A percentile compares a stretch with the other conserved stretches of the same genome.
phyloP scores from a whole-genome alignment of 2,113 vertebrate species.

The Bufo gargarizans region DNA sequence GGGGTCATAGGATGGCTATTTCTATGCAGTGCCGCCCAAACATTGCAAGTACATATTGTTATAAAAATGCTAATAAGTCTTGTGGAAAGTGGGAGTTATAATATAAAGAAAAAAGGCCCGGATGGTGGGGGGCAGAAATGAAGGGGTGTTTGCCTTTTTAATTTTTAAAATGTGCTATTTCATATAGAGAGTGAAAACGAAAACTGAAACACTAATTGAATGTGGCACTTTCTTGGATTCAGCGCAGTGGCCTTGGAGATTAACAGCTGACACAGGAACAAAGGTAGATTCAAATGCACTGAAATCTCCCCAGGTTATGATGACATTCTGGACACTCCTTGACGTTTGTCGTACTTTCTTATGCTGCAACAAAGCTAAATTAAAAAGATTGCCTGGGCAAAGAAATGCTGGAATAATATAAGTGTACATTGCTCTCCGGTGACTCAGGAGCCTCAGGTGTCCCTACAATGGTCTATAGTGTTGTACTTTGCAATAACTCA shows the following conservation, averaged over 20 bases:
- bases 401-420: constrained; percentile 16
- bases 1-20: too few relatives aligned
- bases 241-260: neutral
- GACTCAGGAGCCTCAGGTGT: constrained; percentile 43
- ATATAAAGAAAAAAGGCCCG: too few relatives aligned
- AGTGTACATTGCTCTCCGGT: neutral
- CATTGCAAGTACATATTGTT: too few relatives aligned
- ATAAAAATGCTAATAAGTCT: too few relatives aligned
- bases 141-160: neutral
- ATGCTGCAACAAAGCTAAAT: constrained; percentile 18
- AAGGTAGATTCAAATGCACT: neutral
- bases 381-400: constrained; percentile 16
- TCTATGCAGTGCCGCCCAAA: too few relatives aligned
- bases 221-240: neutral
- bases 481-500: neutral
- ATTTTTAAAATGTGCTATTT: neutral
- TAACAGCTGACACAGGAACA: neutral
- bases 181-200: neutral
- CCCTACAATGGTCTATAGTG: constrained; percentile 27
- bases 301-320: constrained; percentile 15
- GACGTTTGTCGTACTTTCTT: constrained; percentile 31
- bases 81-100: too few relatives aligned
- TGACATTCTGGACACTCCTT: constrained; percentile 32
- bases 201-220: neutral
- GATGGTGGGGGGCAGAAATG: neutral